Conservation (phyloP, 1,140 invertebrate species). For the Drosophila biarmipes region DNA sequence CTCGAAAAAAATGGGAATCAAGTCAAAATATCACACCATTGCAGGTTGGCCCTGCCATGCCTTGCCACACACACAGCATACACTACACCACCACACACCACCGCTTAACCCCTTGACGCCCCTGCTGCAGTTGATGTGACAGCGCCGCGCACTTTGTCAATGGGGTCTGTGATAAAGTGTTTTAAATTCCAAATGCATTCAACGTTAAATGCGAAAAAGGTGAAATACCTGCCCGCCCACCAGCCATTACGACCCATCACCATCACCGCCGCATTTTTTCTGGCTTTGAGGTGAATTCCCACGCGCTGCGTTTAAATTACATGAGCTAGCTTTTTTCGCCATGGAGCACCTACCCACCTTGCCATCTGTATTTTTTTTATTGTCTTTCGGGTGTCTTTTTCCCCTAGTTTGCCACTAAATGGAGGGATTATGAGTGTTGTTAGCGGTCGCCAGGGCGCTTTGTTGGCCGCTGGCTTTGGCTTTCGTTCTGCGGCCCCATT, state of each 20-base stretch:
- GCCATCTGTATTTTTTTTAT: background rate
- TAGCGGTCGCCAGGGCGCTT: conserved; percentile 64
- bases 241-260: conserved; percentile 18
- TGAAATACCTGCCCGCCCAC: conserved; percentile 35
- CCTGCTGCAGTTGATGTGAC: conserved; percentile 71
- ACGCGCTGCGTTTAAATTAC: conserved; percentile 75
- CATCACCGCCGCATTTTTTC: conserved; percentile 34
- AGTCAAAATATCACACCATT: conserved; percentile 59
- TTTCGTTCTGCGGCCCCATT: conserved; percentile 22
- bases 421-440: conserved; percentile 79
- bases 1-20: conserved; percentile 48
- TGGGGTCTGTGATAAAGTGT: conserved; percentile 76
- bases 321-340: conserved; percentile 43
- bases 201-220: conserved; percentile 74
- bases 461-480: conserved; percentile 27
- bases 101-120: conserved; percentile 1
- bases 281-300: conserved; percentile 50
- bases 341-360: background rate
- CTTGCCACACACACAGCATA: conserved; percentile 16
- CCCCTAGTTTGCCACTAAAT: conserved; percentile 67
- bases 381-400: conserved; percentile 32
- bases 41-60: conserved; percentile 19
- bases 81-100: conserved; percentile 10
- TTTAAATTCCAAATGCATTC: conserved; percentile 81
- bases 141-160: conserved; percentile 77